Evolutionary conservation across 2,888 invertebrate genomes (phyloP).

Genomic region (Ditula angustiorana): DNA sequence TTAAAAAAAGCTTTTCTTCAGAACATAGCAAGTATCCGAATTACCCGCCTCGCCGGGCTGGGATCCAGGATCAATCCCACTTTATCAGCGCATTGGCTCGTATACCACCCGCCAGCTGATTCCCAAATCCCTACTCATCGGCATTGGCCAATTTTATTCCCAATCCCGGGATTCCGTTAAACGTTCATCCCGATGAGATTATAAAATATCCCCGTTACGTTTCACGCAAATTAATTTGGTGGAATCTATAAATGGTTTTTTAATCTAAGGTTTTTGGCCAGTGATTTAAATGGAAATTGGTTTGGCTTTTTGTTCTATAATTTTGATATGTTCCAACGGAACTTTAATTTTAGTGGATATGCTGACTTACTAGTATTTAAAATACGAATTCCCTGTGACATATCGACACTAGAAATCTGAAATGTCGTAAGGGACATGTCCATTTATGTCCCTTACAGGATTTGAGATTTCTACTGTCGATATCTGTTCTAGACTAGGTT

Average conservation of each 20-base stretch:
- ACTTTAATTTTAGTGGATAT: too few species aligned
- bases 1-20: conserved; percentile 16
- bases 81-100: conserved; percentile 20
- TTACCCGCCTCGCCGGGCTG: conserved; percentile 12
- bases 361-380: too few species aligned
- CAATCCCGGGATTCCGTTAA: conserved; percentile 1
- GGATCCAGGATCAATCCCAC: conserved; percentile 17
- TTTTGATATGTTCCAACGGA: too few species aligned
- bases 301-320: background rate
- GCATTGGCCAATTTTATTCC: conserved; percentile 8
- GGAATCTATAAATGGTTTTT: background rate
- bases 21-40: conserved; percentile 12
- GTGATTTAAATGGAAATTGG: background rate
- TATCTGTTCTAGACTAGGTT: too few species aligned
- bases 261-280: background rate
- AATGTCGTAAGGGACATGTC: too few species aligned
- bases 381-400: too few species aligned
- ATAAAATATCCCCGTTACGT: background rate
- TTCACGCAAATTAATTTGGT: background rate
- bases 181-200: background rate
- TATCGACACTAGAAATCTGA: too few species aligned
- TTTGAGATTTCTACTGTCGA: too few species aligned
- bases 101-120: conserved; percentile 1
- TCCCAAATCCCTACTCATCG: conserved; percentile 17
- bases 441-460: too few species aligned